Conservation (phyloP, 1,140 invertebrate genomes). For the Thaumatotibia leucotreta region DNA sequence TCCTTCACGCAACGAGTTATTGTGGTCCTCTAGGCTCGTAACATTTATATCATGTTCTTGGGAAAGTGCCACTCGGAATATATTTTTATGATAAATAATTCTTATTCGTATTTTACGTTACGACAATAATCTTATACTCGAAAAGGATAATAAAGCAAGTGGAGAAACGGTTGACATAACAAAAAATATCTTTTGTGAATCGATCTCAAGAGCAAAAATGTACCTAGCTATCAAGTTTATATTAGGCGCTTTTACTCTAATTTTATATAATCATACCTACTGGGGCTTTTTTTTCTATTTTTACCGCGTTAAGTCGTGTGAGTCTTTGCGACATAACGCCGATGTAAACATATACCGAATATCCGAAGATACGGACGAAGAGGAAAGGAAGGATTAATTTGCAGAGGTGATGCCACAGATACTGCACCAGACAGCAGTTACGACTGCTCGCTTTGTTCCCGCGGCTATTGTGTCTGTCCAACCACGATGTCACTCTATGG, state of each 20-base stretch:
- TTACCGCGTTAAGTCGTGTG: no score
- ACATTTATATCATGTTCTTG: background rate
- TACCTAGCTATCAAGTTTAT: no score
- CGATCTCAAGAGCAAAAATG: background rate
- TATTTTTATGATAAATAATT: background rate
- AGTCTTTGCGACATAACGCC: no score
- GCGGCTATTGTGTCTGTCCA: conserved; percentile 39
- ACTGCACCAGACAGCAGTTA: conserved; percentile 49
- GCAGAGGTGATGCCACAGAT: conserved; percentile 39
- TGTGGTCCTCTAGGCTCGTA: background rate
- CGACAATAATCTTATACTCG: background rate
- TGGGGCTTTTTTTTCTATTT: no score
- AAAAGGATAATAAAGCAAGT: background rate
- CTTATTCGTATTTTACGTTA: background rate
- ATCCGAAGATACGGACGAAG: background rate
- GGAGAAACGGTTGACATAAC: background rate
- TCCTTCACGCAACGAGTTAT: conserved; percentile 8
- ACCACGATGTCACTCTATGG: conserved; percentile 18
- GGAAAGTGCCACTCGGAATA: background rate
- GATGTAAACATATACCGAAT: no score
- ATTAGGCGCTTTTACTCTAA: background rate
- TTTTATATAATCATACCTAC: background rate
- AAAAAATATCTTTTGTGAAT: no score
- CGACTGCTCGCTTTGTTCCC: conserved; percentile 45
- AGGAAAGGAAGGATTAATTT: conserved; percentile 18